Base-by-base conservation (phyloP, 1,140 invertebrate genomes). In the Panagrolaimus sp. region DNA sequence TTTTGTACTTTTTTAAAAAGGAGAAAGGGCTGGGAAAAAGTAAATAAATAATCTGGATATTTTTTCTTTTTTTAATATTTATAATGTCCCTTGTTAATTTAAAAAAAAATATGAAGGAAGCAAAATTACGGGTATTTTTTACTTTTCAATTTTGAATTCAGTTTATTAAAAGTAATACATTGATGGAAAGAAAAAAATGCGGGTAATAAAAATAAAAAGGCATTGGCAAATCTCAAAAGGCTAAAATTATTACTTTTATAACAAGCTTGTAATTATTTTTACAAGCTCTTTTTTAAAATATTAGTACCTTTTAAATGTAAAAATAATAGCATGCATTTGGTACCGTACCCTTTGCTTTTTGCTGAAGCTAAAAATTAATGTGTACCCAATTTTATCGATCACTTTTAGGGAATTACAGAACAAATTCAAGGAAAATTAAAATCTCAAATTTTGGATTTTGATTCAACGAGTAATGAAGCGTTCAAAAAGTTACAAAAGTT, bases 341-440 rank as follows among this genome's bases (percentile, higher is more conserved):
- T n/a, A n/a, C n/a, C n/a, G n/a, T n/a, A n/a, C n/a, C n/a, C n/a
- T n/a, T n/a, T n/a, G n/a, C n/a, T n/a, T n/a, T n/a, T n/a, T n/a
- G n/a, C n/a, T n/a, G n/a, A 15, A 48, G 15, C 47, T 4, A 24
- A 3, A 15, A 48, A 10, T 1, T 10, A 24, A 4, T 48, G 47
- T 3, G 2, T n/a, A 48, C 15, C 8, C 9, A 12, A 15, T 12
- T 52, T 15, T 52, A 8, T 9, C 26, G 26, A 12, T 21, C 14
- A 2, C 9, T 58, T 58, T 8, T 14, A 58, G 52, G 52, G 52
- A 21, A 26, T 58, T 28, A n/a, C 52, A 8, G 28, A 58, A 10
- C 52, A 58, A 21, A 21, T 58, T 28, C 52, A 58, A 58, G 52
- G 52, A 21, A 58, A 58, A 58, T n/a, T 58, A 12, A 28, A 58